Evolutionary conservation across 2,888 invertebrate species (phyloP).

Genomic region (Anorthoa munda): DNA sequence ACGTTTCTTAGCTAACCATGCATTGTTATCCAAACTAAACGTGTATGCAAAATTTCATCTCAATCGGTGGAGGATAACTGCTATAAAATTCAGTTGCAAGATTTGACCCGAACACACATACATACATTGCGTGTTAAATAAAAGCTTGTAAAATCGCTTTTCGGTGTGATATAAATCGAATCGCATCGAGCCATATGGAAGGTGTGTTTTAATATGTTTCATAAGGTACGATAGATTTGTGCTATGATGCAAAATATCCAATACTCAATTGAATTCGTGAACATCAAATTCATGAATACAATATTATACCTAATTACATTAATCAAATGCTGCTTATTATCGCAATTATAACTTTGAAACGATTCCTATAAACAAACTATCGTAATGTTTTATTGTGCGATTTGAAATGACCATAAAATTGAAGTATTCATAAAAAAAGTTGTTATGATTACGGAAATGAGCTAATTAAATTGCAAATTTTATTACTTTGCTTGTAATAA

Average conservation of each 20-base stretch:
- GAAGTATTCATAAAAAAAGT: conserved; percentile 49
- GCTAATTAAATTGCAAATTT: conserved; percentile 19
- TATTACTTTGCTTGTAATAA: conserved; percentile 32
- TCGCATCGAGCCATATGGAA: too few relatives aligned
- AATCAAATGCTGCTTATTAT: conserved; percentile 13
- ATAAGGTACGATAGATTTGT: background rate
- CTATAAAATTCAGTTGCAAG: too few relatives aligned
- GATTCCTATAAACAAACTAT: conserved; percentile 35
- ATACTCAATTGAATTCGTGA: background rate
- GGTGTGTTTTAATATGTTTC: background rate
- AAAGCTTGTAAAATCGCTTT: too few relatives aligned
- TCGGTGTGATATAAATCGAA: too few relatives aligned
- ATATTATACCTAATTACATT: conserved; percentile 1
- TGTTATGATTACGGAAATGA: conserved; percentile 28
- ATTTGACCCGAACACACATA: too few relatives aligned
- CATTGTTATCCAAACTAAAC: too few relatives aligned
- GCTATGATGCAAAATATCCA: background rate
- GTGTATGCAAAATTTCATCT: too few relatives aligned
- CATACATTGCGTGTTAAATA: too few relatives aligned
- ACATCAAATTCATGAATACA: background rate
- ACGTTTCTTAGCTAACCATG: too few relatives aligned
- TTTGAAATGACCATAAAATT: conserved; percentile 40
- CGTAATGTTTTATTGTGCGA: conserved; percentile 37
- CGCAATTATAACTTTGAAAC: conserved; percentile 23
- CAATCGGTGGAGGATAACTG: too few relatives aligned